Conservation (phyloP, 2,888 invertebrate genomes). For the Empis livida region DNA sequence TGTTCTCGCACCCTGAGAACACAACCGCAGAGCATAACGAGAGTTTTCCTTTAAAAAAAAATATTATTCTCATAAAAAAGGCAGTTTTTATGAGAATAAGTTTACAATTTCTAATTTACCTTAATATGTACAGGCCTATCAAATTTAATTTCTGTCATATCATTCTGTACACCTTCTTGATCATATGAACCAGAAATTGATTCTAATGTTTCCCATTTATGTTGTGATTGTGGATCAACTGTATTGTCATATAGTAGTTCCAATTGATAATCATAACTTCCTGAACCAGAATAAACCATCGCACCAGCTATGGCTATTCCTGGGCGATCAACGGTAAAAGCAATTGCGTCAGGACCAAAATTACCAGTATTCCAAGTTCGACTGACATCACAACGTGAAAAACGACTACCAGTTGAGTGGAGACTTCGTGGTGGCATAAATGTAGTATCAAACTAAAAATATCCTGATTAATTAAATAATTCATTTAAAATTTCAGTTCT, state of each 20-base stretch:
- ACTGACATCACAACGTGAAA: slow-evolving; percentile 77
- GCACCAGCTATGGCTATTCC: slow-evolving; percentile 84
- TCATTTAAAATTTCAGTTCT: neutral
- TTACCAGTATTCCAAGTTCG: slow-evolving; percentile 96
- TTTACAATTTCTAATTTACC: slow-evolving; percentile 34
- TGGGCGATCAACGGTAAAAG: slow-evolving; percentile 80
- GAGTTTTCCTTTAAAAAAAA: slow-evolving; percentile 54
- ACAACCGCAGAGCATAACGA: slow-evolving; percentile 76
- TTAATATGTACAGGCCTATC: slow-evolving; percentile 76
- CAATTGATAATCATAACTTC: slow-evolving; percentile 80
- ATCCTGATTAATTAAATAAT: neutral
- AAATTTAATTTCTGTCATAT: slow-evolving; percentile 82
- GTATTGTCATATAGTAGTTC: slow-evolving; percentile 71
- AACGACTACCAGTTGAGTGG: slow-evolving; percentile 77
- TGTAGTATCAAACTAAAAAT: slow-evolving; percentile 32
- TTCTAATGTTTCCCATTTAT: slow-evolving; percentile 82
- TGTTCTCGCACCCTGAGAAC: slow-evolving; percentile 84
- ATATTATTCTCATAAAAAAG: neutral
- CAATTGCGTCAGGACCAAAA: slow-evolving; percentile 92
- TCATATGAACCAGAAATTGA: slow-evolving; percentile 71
- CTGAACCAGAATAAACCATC: slow-evolving; percentile 79
- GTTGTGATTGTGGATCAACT: slow-evolving; percentile 38
- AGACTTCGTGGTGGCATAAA: slow-evolving; percentile 53
- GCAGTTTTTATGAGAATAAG: neutral
- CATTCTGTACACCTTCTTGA: slow-evolving; percentile 74